phyloP scores from a whole-genome alignment of 2,797 vertebrate species.

The Pteronotus mesoamericanus region DNA sequence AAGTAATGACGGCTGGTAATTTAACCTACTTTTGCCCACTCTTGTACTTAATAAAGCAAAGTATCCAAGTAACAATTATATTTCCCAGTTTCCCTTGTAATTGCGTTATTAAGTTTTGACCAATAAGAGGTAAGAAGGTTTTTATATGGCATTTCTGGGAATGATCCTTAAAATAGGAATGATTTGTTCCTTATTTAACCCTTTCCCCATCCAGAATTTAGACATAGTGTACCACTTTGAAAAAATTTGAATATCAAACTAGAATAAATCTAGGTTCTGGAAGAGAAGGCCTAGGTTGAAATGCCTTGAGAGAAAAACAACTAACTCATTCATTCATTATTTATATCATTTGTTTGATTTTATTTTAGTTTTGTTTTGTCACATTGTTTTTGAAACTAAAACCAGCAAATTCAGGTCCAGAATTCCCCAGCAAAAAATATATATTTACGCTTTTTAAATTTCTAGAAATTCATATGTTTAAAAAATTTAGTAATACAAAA shows the following conservation, averaged over 20 bases:
- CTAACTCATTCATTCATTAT: background rate
- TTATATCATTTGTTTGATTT: background rate
- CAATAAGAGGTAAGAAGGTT: background rate
- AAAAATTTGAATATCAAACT: background rate
- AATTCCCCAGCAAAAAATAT: background rate
- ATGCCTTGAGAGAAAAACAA: background rate
- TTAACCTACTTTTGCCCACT: background rate
- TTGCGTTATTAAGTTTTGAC: background rate
- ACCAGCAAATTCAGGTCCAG: background rate
- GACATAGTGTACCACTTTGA: background rate
- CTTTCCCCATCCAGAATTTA: background rate
- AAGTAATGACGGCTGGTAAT: background rate
- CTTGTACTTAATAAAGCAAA: background rate
- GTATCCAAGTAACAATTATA: background rate
- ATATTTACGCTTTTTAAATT: background rate
- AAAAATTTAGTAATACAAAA: background rate
- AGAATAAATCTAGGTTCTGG: background rate
- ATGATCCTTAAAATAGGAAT: background rate
- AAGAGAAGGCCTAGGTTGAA: background rate
- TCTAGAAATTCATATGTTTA: background rate
- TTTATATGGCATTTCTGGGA: background rate
- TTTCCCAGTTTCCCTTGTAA: background rate
- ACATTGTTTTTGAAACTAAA: background rate
- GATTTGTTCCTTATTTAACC: background rate
- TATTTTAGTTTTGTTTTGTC: background rate